Evolutionary conservation across 2,888 invertebrate species (phyloP), one percentile per base, ranked within the genome.

Genomic region (Disparrhopalites patrizii): DNA sequence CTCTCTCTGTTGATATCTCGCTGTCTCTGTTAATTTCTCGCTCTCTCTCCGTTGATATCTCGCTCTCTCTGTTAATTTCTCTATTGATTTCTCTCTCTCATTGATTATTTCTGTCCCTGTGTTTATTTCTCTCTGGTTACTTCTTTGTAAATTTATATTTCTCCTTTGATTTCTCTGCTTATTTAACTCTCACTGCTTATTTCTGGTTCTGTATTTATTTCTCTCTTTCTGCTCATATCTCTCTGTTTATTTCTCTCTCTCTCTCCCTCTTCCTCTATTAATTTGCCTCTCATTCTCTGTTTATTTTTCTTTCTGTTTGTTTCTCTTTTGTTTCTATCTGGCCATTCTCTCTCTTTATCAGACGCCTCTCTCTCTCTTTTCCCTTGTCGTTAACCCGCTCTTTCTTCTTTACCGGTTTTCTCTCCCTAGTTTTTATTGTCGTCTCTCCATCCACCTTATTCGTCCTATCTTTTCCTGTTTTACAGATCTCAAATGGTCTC

Each of bases 31-130:
- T 40, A 57, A 33, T 28, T 30, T 23, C 51, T 4, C n/a, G n/a
- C n/a, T n/a, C n/a, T n/a, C n/a, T n/a, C n/a, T n/a, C n/a, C n/a
- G n/a, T n/a, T n/a, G n/a, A 38, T 18, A 27, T 50, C 40, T 54
- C 43, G 15, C 25, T 62, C 36, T 33, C 38, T 50, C 36, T 58
- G 13, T 47, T 50, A 55, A 38, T 33, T 28, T 7, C 55, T 20
- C 56, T n/a, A 23, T 56, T 7, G 18, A 18, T 1, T n/a, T n/a
- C 47, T 3, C 13, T 10, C 18, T 47, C 47, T 47, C 10, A 2
- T 10, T 2, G 23, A n/a, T 47, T 43, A 15, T 43, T 5, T 20
- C n/a, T 43, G 43, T 4, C 5, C n/a, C 18, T 43, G 10, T 15
- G 18, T 47, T 13, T 47, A 23, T 15, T 1, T 47, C 1, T 47